Conservation (phyloP, 2,888 invertebrate genomes). For the Drosophila borealis region DNA sequence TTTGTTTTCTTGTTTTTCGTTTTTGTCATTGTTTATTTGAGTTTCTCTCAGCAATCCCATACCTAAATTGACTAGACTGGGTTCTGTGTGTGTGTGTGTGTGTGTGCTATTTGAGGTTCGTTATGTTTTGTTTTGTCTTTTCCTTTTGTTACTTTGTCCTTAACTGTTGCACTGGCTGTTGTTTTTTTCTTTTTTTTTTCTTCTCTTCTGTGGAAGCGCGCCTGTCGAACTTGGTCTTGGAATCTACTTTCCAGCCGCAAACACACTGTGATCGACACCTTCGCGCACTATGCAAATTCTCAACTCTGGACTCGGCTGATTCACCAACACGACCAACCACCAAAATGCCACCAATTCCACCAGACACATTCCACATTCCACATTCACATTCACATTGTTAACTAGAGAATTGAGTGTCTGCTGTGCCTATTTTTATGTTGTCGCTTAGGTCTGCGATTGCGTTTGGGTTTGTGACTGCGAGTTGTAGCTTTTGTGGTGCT, state of each 20-base stretch:
- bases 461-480: slow-evolving; percentile 76
- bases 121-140: slow-evolving; percentile 30
- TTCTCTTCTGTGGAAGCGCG: slow-evolving; percentile 37
- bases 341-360: slow-evolving; percentile 12
- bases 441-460: slow-evolving; percentile 60
- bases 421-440: slow-evolving; percentile 11
- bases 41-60: slow-evolving; percentile 61
- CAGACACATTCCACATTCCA: slow-evolving; percentile 18
- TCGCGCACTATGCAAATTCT: slow-evolving; percentile 69
- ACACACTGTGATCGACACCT: slow-evolving; percentile 77
- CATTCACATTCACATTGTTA: slow-evolving; percentile 30
- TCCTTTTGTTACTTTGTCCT: slow-evolving; percentile 18
- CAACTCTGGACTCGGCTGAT: slow-evolving; percentile 7
- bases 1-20: slow-evolving; percentile 47
- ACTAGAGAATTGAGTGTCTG: slow-evolving; percentile 36
- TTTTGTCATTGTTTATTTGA: slow-evolving; percentile 40
- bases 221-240: slow-evolving; percentile 10
- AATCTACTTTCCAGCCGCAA: slow-evolving; percentile 46
- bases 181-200: slow-evolving; percentile 10
- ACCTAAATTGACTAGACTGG: slow-evolving; percentile 83
- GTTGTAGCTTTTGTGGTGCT: slow-evolving; percentile 84
- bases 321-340: slow-evolving; percentile 20
- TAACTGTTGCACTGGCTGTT: slow-evolving; percentile 23
- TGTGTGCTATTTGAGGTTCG: slow-evolving; percentile 69
- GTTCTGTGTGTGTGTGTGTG: slow-evolving; percentile 64